Percentiles rank a stretch among this genome's conserved stretches.
Evolutionary conservation across 2,888 invertebrate species (phyloP).

Genomic region (Leptopilina syphax): DNA sequence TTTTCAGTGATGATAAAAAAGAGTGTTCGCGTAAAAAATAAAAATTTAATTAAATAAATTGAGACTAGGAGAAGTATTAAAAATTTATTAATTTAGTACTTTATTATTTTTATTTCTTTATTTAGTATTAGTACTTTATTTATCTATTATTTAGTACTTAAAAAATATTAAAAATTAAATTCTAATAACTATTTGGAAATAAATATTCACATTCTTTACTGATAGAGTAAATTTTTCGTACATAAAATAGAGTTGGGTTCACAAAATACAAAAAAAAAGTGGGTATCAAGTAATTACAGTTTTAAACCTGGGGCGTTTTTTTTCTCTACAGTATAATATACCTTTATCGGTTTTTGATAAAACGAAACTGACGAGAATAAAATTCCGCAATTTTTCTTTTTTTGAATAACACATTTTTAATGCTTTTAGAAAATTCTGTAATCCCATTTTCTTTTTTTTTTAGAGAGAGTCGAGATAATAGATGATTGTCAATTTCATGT

Average conservation of each 20-base stretch:
- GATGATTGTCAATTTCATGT: neutral
- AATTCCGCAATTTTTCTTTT: neutral
- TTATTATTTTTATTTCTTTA: too few species aligned
- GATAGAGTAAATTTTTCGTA: too few species aligned
- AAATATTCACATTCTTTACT: too few species aligned
- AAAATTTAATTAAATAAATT: too few species aligned
- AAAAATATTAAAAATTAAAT: too few species aligned
- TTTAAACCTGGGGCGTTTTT: constrained; percentile 1
- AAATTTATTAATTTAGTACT: too few species aligned
- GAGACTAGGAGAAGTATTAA: too few species aligned
- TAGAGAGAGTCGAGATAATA: neutral
- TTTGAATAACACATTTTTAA: neutral
- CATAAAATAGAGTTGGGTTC: neutral
- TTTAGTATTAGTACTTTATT: too few species aligned
- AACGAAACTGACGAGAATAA: neutral
- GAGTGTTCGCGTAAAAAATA: too few species aligned
- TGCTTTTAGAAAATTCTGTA: neutral
- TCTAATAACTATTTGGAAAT: too few species aligned
- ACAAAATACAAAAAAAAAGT: neutral
- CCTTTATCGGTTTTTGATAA: neutral
- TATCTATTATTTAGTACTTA: too few species aligned
- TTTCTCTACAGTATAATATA: neutral
- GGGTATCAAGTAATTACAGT: neutral
- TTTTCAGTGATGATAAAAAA: too few species aligned
- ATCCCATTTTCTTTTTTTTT: neutral